These are phyloP conservation scores for Cottoperca gobio DNA, from an alignment of 2,797 vertebrate genomes.

Conservation along the genomic window DNA sequence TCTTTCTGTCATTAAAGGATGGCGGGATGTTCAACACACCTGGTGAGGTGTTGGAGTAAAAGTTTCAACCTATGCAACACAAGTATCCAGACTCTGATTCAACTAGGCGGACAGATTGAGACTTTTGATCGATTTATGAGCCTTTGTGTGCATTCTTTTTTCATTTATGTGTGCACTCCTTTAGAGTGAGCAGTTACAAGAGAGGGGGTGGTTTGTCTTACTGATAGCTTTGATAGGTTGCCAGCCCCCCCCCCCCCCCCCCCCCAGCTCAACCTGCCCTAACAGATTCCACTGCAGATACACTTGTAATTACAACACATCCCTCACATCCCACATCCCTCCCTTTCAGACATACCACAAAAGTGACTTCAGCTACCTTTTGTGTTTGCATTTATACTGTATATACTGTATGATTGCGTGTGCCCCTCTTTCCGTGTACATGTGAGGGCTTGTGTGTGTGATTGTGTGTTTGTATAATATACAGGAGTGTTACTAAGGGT, in stretches of 20 bases:
- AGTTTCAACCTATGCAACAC: not conserved
- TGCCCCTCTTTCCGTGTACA: conserved; percentile 19
- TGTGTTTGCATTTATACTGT: conserved; percentile 23
- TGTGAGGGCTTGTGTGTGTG: conserved; percentile 51
- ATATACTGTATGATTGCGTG: not conserved
- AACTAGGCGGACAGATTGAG: not conserved
- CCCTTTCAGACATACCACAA: conserved; percentile 73
- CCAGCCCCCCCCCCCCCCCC: conserved; percentile 39
- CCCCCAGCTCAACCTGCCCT: conserved; percentile 67
- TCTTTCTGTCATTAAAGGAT: conserved; percentile 61
- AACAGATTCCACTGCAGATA: conserved; percentile 72
- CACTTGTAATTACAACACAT: conserved; percentile 72
- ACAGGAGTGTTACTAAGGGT: conserved; percentile 67
- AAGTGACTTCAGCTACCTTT: conserved; percentile 64
- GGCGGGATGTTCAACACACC: conserved; percentile 54
- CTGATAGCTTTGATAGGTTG: conserved; percentile 65
- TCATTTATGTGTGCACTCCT: conserved; percentile 33
- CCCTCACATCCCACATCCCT: conserved; percentile 54
- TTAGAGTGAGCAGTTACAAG: conserved; percentile 48
- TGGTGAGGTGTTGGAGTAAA: conserved; percentile 44
- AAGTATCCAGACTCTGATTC: not conserved
- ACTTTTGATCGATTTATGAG: conserved; percentile 1
- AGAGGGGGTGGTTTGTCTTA: conserved; percentile 26
- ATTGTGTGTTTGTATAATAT: conserved; percentile 53
- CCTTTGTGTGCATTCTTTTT: conserved; percentile 34